Evolutionary conservation across 2,113 vertebrate species (phyloP).

Genomic region (Lipophrys pholis): DNA sequence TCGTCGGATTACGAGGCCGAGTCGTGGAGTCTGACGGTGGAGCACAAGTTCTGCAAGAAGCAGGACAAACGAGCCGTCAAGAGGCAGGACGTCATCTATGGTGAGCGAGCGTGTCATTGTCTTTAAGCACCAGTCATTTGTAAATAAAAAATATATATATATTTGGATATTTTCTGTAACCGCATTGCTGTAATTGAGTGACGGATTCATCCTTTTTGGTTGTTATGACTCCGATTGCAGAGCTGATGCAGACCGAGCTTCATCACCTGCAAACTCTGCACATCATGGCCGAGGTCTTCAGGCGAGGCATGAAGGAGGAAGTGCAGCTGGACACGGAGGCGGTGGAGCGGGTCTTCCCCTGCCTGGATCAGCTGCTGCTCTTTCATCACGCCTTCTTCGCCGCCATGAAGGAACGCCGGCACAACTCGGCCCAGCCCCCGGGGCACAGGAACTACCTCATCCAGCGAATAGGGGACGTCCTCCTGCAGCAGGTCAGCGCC

Average conservation of each 20-base stretch:
- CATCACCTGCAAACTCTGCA: slow-evolving; percentile 94
- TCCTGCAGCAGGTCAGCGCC: slow-evolving; percentile 90
- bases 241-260: slow-evolving; percentile 97
- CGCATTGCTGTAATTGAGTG: not conserved
- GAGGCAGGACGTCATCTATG: slow-evolving; percentile 97
- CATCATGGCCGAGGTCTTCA: slow-evolving; percentile 97
- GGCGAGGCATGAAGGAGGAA: slow-evolving; percentile 93
- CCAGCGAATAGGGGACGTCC: slow-evolving; percentile 89
- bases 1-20: slow-evolving; percentile 90
- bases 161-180: not conserved
- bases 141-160: not conserved
- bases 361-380: slow-evolving; percentile 91
- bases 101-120: slow-evolving; percentile 75
- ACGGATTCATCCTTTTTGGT: too few species aligned
- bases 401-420: slow-evolving; percentile 88
- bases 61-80: slow-evolving; percentile 91
- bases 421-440: slow-evolving; percentile 80
- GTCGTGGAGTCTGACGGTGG: slow-evolving; percentile 93
- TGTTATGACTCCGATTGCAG: slow-evolving; percentile 70
- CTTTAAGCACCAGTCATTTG: slow-evolving; percentile 5
- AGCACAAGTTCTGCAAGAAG: slow-evolving; percentile 88
- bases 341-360: slow-evolving; percentile 93
- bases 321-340: slow-evolving; percentile 90
- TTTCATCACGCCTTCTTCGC: slow-evolving; percentile 90
- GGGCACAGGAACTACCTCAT: slow-evolving; percentile 92